Percentiles rank a stretch among this genome's conserved stretches.
Conservation (phyloP, 2,113 vertebrate species). For the Pyxicephalus adspersus region DNA sequence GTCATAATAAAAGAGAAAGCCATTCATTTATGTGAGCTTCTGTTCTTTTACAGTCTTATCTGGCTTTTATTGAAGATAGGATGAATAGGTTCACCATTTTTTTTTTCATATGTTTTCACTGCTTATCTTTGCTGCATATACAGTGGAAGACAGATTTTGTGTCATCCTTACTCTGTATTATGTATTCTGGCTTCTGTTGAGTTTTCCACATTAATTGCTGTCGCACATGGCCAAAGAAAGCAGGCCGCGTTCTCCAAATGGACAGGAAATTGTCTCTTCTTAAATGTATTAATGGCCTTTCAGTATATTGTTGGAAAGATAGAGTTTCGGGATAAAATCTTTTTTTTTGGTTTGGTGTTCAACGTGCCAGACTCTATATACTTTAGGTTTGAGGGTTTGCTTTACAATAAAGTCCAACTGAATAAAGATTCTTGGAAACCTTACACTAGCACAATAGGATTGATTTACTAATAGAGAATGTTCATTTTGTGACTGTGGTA, state of each 20-base stretch:
- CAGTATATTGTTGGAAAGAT: no score
- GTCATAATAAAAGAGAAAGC: conserved; percentile 29
- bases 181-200: background rate
- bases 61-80: background rate
- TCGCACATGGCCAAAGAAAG: background rate
- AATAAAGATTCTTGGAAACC: background rate
- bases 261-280: conserved; percentile 8
- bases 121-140: background rate
- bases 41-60: conserved; percentile 10
- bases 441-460: background rate
- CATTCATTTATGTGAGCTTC: background rate
- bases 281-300: background rate
- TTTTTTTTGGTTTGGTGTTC: background rate
- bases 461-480: no score
- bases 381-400: background rate
- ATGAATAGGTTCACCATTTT: background rate
- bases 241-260: conserved; percentile 19
- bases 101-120: background rate
- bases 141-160: background rate
- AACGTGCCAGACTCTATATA: background rate
- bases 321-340: no score
- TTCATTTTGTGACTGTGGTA: no score
- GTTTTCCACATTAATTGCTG: conserved; percentile 12
- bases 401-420: background rate
- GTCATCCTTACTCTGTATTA: background rate